These are phyloP conservation scores for Dicroscelio sp. DNA, from an alignment of 2,888 invertebrate genomes.

Conservation along the genomic window DNA sequence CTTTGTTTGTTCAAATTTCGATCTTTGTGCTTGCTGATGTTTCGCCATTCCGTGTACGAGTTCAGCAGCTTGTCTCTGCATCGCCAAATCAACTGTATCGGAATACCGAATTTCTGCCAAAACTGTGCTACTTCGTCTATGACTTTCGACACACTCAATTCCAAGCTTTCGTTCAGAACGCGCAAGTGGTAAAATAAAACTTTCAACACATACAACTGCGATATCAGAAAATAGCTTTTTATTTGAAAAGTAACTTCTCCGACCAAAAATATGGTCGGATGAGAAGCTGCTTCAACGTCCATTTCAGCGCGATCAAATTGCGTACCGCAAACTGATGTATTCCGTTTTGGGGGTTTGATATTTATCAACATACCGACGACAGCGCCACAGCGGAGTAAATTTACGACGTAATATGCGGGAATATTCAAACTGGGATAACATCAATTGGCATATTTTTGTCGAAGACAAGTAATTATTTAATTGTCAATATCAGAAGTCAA, in stretches of 20 bases:
- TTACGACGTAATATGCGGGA: not conserved
- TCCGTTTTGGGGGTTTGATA: not conserved
- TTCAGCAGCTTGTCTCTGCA: slow-evolving; percentile 10
- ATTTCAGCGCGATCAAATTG: not conserved
- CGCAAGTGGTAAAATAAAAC: slow-evolving; percentile 26
- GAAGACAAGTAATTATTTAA: slow-evolving; percentile 20
- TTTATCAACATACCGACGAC: not conserved
- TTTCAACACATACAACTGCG: slow-evolving; percentile 17
- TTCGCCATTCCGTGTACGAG: slow-evolving; percentile 15
- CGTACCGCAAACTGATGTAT: not conserved
- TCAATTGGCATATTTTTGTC: slow-evolving; percentile 6
- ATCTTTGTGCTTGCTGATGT: slow-evolving; percentile 33
- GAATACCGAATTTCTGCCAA: slow-evolving; percentile 20
- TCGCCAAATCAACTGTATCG: slow-evolving; percentile 24
- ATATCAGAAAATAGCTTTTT: slow-evolving; percentile 3
- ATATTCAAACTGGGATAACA: not conserved
- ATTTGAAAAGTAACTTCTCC: slow-evolving; percentile 21
- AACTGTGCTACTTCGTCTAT: slow-evolving; percentile 19
- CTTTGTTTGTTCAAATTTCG: slow-evolving; percentile 14
- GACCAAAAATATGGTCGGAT: slow-evolving; percentile 2
- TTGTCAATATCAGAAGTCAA: slow-evolving; percentile 29
- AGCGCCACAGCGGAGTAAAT: not conserved
- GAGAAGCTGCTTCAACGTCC: not conserved
- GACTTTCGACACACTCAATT: slow-evolving; percentile 7
- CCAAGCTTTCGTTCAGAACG: slow-evolving; percentile 18